Evolutionary conservation across 2,797 vertebrate species (phyloP).

Genomic region (Enteromius fasciolatus): DNA sequence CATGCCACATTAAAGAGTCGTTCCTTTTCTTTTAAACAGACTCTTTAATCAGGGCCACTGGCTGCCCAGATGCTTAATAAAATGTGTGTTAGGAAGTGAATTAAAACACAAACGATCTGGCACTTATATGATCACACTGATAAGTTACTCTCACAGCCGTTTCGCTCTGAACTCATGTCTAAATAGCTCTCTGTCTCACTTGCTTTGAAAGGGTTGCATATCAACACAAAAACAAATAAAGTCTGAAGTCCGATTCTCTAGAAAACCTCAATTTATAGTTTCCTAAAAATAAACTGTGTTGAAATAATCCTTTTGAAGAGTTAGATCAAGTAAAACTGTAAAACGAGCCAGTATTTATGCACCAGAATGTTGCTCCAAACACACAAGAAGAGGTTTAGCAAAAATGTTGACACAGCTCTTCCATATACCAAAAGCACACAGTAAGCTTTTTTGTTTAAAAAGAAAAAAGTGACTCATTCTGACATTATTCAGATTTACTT

Average conservation of each 20-base stretch:
- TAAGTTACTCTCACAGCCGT: slow-evolving; percentile 51
- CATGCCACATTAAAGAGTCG: slow-evolving; percentile 31
- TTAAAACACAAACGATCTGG: slow-evolving; percentile 33
- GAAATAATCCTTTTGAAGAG: background rate
- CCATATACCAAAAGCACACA: background rate
- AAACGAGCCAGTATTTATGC: background rate
- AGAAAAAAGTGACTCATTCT: background rate
- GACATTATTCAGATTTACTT: background rate
- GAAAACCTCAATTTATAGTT: background rate
- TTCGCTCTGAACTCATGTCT: slow-evolving; percentile 1
- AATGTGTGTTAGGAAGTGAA: slow-evolving; percentile 51
- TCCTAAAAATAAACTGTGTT: background rate
- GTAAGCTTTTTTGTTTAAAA: background rate
- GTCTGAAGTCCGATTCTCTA: background rate
- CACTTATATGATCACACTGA: slow-evolving; percentile 64
- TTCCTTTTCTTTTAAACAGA: slow-evolving; percentile 19
- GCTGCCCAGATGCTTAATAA: slow-evolving; percentile 50
- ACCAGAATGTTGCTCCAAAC: background rate
- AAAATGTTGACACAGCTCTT: background rate
- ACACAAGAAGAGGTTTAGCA: background rate
- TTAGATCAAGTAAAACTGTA: background rate
- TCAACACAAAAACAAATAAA: background rate
- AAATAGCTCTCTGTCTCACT: background rate
- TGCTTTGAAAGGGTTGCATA: background rate
- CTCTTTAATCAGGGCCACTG: slow-evolving; percentile 52